Base-by-base conservation (phyloP, 1,140 invertebrate genomes). In the Tetramorium alpestre region DNA sequence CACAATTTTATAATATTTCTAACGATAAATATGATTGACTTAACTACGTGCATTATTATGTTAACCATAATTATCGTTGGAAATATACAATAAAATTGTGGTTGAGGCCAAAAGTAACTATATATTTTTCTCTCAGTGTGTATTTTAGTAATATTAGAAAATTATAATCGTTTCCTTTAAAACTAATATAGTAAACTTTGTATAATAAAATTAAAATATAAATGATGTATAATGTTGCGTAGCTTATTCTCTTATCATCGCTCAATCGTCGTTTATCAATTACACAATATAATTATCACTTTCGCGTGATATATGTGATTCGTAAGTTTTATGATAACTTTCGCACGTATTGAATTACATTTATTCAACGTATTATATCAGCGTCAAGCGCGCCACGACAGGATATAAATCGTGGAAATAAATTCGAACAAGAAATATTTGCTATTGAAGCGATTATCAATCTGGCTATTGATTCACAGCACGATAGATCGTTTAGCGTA, bases 401-500 rank as follows among this genome's bases (percentile, higher is more conserved):
- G 41, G 41, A 84, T 60, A 60, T 84, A 84, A 84, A 84, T 73
- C 62, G 11, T 77, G 82, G 49, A 81, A 89, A 89, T 73, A 64
- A 88, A 89, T 69, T 69, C 65, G 47, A 22, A 49, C 38, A 7
- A 33, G 28, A 38, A 69, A 89, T 22, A 82, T 76, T 81, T 25
- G 49, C 70, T 44, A 51, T 64, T 47, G 84, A 41, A 72, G 81
- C 70, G 47, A 90, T 90, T 89, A 89, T 89, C 88, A 89, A 89
- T 90, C 88, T 76, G 69, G 49, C 67, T 33, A 62, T 64, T 62
- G 58, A 69, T 89, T 80, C 47, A 22, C 70, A 25, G 11, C 76
- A 70, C 88, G 87, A 82, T 89, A 64, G 64, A 89, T 90, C 85
- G 84, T 88, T 89, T 73, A 62, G 51, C 84, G 84, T 89, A 82